Conservation (phyloP, 2,888 invertebrate species). For the Agrotis segetum region DNA sequence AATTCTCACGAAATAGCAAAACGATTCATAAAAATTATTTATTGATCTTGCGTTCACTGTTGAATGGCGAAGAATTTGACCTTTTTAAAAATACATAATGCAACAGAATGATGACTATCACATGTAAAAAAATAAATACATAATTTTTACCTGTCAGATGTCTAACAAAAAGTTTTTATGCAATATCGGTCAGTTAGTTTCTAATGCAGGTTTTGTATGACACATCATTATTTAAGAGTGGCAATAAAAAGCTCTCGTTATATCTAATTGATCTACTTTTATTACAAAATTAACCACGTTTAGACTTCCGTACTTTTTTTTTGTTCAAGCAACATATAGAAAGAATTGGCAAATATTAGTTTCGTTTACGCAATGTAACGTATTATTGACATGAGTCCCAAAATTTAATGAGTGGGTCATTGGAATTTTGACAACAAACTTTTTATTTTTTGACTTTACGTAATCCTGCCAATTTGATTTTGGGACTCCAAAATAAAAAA, state of each 20-base stretch:
- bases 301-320: conserved; percentile 8
- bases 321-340: background rate
- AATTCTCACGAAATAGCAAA: conserved; percentile 23
- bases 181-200: conserved; percentile 2
- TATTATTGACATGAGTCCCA: no score
- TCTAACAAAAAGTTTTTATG: conserved; percentile 22
- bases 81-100: conserved; percentile 34
- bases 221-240: background rate
- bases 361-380: no score
- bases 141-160: conserved; percentile 12
- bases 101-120: conserved; percentile 3
- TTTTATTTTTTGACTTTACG: no score
- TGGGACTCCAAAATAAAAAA: no score
- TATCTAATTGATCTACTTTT: conserved; percentile 8
- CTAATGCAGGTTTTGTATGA: conserved; percentile 5
- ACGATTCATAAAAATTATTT: conserved; percentile 13
- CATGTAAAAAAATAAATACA: conserved; percentile 5
- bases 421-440: no score
- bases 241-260: conserved; percentile 1
- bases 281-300: background rate
- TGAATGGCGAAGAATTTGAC: conserved; percentile 7
- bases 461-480: no score
- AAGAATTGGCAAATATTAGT: background rate
- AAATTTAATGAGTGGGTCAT: no score
- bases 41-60: conserved; percentile 8